Percentiles rank a stretch among this genome's conserved stretches.
Conservation (phyloP, 2,113 vertebrate species). For the Saimiri boliviensis region DNA sequence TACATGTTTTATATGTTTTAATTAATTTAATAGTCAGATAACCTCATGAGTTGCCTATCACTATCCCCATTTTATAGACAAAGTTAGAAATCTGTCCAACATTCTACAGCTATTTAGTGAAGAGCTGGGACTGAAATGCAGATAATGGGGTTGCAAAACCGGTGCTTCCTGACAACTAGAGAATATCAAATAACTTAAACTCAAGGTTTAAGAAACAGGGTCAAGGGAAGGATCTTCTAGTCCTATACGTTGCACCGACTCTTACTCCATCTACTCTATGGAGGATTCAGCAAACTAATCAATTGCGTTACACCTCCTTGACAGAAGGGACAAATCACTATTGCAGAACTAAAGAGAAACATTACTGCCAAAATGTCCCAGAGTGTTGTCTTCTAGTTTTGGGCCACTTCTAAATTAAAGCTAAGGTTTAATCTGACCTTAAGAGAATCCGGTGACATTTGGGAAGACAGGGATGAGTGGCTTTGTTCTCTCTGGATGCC, state of each 20-base stretch:
- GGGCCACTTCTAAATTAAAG: background rate
- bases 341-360: background rate
- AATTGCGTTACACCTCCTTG: background rate
- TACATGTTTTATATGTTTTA: background rate
- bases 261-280: background rate
- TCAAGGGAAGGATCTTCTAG: background rate
- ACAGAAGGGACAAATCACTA: background rate
- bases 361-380: background rate
- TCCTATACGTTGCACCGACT: background rate
- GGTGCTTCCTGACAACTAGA: background rate
- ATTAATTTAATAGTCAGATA: background rate
- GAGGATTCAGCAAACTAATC: background rate
- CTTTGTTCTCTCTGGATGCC: background rate
- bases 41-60: background rate
- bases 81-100: background rate
- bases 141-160: background rate
- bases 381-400: background rate
- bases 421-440: constrained; percentile 14
- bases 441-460: background rate
- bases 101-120: background rate
- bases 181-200: background rate
- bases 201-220: background rate
- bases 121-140: background rate
- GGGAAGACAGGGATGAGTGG: background rate
- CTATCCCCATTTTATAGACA: background rate